Evolutionary conservation across 1,140 invertebrate genomes (phyloP).

Genomic region (roundworm (Caenorhabditis elegans)): WBcel235 BX284602.5:9342501-9343000

Average conservation of each 20-base stretch:
- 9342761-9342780: background rate
- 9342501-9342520: slow-evolving; percentile 50
- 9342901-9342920: background rate
- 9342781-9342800: background rate
- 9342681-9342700: background rate
- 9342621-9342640: slow-evolving; percentile 52
- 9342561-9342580: slow-evolving; percentile 39
- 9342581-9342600: slow-evolving; percentile 49
- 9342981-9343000: too few species aligned
- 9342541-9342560: slow-evolving; percentile 49
- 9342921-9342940: too few species aligned
- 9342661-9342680: background rate
- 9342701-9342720: background rate
- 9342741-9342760: background rate
- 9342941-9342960: too few species aligned
- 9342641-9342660: slow-evolving; percentile 49
- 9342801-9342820: background rate
- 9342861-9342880: too few species aligned
- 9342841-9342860: background rate
- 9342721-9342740: background rate
- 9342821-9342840: background rate
- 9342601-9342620: slow-evolving; percentile 48
- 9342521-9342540: slow-evolving; percentile 48
- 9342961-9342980: too few species aligned
- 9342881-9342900: too few species aligned